A percentile compares a stretch with the other conserved stretches of the same genome.
These are phyloP conservation scores for Chamaetylas fuelleborni DNA, from an alignment of 2,113 vertebrate species.

Conservation along the genomic window DNA sequence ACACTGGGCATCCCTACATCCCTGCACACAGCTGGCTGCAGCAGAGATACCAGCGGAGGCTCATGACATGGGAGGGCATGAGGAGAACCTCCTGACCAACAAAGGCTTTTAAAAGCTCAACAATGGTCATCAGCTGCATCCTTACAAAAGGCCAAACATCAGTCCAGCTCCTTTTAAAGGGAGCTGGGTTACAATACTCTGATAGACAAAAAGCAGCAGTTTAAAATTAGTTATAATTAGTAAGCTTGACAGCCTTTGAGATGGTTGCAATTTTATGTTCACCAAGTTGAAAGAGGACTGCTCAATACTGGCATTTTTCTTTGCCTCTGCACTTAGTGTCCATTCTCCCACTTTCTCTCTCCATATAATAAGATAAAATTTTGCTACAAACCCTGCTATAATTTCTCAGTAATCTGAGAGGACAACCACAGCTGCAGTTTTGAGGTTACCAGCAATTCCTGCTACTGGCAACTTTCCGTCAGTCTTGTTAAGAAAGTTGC, in stretches of 20 bases:
- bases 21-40: neutral
- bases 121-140: neutral
- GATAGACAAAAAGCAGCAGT: neutral
- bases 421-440: constrained; percentile 69
- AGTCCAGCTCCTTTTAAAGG: neutral
- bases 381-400: constrained; percentile 56
- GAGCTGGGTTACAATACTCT: neutral
- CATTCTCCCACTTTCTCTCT: constrained; percentile 23
- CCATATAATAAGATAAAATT: constrained; percentile 47
- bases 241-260: neutral
- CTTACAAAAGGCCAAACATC: neutral
- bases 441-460: constrained; percentile 69
- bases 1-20: too few relatives aligned
- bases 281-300: neutral
- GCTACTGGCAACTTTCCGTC: constrained; percentile 70
- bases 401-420: constrained; percentile 72
- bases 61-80: rapidly evolving
- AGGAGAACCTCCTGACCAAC: neutral
- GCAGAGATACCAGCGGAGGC: neutral
- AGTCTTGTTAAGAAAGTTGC: constrained; percentile 62
- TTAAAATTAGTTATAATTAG: neutral
- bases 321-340: neutral
- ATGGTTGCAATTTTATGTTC: neutral
- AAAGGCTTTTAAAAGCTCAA: neutral
- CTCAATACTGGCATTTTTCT: neutral